Evolutionary conservation across 2,113 vertebrate genomes (phyloP).

Genomic region (Chaetodon auriga): DNA sequence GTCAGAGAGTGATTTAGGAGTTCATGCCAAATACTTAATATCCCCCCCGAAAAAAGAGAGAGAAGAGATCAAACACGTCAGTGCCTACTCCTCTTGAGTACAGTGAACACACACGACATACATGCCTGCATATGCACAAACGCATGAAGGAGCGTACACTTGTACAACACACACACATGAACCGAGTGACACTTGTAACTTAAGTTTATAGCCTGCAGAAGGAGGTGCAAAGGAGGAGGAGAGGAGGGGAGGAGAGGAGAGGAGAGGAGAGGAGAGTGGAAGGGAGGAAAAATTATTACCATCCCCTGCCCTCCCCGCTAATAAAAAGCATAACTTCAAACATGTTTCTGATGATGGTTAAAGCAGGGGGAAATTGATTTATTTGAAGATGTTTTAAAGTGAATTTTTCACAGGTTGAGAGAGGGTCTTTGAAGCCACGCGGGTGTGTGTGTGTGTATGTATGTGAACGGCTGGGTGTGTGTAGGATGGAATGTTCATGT

Average conservation of each 20-base stretch:
- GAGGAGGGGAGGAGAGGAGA: constrained; percentile 51
- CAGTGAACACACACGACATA: constrained; percentile 29
- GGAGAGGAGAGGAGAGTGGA: constrained; percentile 65
- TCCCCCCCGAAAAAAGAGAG: constrained; percentile 14
- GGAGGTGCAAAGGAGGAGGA: constrained; percentile 68
- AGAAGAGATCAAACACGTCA: constrained; percentile 60
- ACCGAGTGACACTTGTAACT: constrained; percentile 77
- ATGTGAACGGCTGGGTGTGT: constrained; percentile 52
- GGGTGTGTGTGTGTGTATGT: constrained; percentile 48
- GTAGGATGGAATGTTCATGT: constrained; percentile 78
- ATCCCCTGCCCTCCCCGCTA: constrained; percentile 72
- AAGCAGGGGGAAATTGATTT: constrained; percentile 84
- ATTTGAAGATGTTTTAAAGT: constrained; percentile 85
- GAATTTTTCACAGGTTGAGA: constrained; percentile 82
- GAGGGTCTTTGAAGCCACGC: constrained; percentile 80
- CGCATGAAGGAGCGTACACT: constrained; percentile 13
- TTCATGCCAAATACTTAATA: constrained; percentile 23
- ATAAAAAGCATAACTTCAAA: constrained; percentile 83
- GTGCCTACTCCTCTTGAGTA: constrained; percentile 9
- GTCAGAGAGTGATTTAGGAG: constrained; percentile 55
- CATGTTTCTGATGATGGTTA: constrained; percentile 84
- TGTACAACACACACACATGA: constrained; percentile 47
- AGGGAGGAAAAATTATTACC: constrained; percentile 74
- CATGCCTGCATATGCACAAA: constrained; percentile 36
- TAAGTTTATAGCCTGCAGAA: constrained; percentile 75